Percentiles rank a stretch among this genome's conserved stretches.
These are phyloP conservation scores for Trachelus troglodyta DNA, from an alignment of 2,888 invertebrate genomes.

Conservation along the genomic window DNA sequence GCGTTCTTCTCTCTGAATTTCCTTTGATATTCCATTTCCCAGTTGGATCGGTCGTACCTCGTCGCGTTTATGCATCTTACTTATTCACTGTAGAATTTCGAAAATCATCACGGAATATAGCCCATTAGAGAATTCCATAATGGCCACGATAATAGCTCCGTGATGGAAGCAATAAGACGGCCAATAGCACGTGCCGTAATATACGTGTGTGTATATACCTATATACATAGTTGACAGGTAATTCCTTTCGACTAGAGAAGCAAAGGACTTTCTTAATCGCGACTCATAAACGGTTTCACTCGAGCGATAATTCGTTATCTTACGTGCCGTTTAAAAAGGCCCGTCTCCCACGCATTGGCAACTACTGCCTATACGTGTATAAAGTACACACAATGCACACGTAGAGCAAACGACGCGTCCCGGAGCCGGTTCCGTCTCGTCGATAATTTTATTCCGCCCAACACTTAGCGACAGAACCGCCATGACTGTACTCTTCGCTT, in stretches of 20 bases:
- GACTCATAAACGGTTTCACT: conserved; percentile 3
- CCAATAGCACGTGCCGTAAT: neutral
- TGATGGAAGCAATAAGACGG: neutral
- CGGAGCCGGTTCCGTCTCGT: conserved; percentile 5
- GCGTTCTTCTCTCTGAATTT: neutral
- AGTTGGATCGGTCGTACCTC: neutral
- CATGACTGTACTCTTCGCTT: conserved; percentile 18
- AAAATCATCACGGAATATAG: neutral
- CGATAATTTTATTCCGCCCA: conserved; percentile 4
- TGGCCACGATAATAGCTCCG: neutral
- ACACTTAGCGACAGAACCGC: conserved; percentile 1
- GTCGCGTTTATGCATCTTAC: neutral
- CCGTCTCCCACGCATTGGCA: neutral
- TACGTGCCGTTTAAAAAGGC: neutral
- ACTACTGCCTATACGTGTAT: neutral
- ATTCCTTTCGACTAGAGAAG: neutral
- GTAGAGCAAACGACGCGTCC: neutral
- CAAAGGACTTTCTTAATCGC: conserved; percentile 1
- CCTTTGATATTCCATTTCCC: neutral
- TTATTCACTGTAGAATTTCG: neutral
- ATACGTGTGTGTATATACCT: neutral
- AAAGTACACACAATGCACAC: neutral
- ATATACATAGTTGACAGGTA: neutral
- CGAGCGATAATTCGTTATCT: neutral
- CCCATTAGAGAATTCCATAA: neutral